These are phyloP conservation scores for Paralichthys olivaceus DNA, from an alignment of 2,113 vertebrate species.

Conservation along the genomic window DNA sequence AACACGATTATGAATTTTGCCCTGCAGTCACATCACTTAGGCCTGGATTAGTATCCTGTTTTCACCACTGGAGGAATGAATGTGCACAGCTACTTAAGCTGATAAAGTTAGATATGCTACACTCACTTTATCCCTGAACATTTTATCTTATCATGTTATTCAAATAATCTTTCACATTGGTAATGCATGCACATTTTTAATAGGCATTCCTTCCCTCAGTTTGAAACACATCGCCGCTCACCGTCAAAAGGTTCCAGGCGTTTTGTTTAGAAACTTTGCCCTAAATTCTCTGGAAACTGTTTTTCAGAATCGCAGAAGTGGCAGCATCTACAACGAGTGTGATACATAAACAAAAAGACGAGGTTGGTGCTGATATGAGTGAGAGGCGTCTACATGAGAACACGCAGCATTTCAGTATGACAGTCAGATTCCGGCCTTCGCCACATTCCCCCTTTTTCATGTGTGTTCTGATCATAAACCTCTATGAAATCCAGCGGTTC, in stretches of 20 bases:
- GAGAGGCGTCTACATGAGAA: constrained; percentile 43
- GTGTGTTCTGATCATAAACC: constrained; percentile 74
- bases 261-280: not conserved
- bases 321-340: constrained; percentile 12
- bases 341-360: constrained; percentile 34
- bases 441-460: constrained; percentile 65
- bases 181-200: constrained; percentile 46
- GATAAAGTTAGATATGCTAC: constrained; percentile 62
- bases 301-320: constrained; percentile 6
- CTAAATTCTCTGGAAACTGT: constrained; percentile 1
- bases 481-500: constrained; percentile 67
- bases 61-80: constrained; percentile 48
- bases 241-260: not conserved
- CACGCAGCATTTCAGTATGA: constrained; percentile 28
- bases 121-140: constrained; percentile 46
- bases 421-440: constrained; percentile 32
- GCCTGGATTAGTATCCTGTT: constrained; percentile 66
- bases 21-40: constrained; percentile 66
- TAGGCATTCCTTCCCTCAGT: constrained; percentile 1
- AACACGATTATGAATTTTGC: constrained; percentile 71
- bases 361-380: constrained; percentile 28
- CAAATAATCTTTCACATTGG: constrained; percentile 34
- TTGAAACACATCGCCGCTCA: not conserved
- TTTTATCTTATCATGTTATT: constrained; percentile 65
- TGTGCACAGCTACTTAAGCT: constrained; percentile 58